Base-by-base conservation (phyloP, 2,113 vertebrate species). In the Morone saxatilis region DNA sequence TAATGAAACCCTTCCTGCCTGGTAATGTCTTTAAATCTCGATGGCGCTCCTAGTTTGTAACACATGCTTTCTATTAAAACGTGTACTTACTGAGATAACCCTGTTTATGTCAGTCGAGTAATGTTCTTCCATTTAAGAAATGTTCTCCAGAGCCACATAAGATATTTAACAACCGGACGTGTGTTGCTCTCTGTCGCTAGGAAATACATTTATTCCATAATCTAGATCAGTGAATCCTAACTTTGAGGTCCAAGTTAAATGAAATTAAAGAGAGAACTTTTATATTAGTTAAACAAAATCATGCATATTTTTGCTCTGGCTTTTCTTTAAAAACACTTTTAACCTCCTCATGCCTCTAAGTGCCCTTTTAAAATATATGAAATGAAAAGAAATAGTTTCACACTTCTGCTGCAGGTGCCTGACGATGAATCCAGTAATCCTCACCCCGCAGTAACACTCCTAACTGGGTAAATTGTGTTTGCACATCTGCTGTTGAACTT, bases 401-500 rank as follows among this genome's bases (percentile, higher is more conserved):
- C 13, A 4, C 14, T 7, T 48, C 17, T 17, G 63, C 7, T 69
- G n/a, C 43, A 67, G 36, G 6, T 67, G 19, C 56, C 13, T 16
- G 62, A 36, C 25, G 5, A 4, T 31, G 31, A 43, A 38, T 63
- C 25, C 45, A n/a, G 3, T 56, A 41, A 53, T 61, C 31, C 22
- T 22, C 36, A 4, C 6, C 11, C 38, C 5, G 51, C 38, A 12
- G 41, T 60, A 14, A 41, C 10, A 36, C 40, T 57, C 12, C 5
- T 47, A 31, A 43, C 19, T 10, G 6, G 36, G 6, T 10, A 25
- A 17, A 54, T 20, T 56, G 4, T 48, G 63, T 83, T 51, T 56
- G 5, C 17, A 20, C 54, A 66, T 68, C 57, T 85, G 61, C 56
- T 79, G 67, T 22, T 77, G 75, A 72, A 76, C 81, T 79, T 56